Conservation (phyloP, 2,113 vertebrate genomes). For the Platysternon megacephalum region DNA sequence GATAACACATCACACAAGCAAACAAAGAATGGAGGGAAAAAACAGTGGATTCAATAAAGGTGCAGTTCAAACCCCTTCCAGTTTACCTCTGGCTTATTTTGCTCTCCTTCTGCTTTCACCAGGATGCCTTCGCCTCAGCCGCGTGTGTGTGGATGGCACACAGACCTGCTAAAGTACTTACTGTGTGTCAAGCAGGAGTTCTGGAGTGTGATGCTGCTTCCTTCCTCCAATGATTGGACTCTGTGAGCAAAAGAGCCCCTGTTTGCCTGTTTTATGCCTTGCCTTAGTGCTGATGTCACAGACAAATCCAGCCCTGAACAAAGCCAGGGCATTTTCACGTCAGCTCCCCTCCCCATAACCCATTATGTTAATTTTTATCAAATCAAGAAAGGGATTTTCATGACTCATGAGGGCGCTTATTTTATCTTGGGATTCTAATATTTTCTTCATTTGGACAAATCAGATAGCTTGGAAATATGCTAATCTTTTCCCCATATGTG, state of each 20-base stretch:
- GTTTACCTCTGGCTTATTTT: background rate
- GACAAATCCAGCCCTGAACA: constrained; percentile 33
- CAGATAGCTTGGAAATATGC: background rate
- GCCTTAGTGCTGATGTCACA: constrained; percentile 69
- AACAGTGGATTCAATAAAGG: background rate
- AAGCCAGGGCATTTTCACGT: constrained; percentile 52
- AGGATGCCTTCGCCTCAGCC: background rate
- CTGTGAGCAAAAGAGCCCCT: background rate
- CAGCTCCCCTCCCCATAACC: constrained; percentile 59
- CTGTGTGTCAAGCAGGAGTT: background rate
- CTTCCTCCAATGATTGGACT: background rate
- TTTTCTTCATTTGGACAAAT: background rate
- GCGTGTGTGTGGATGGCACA: background rate
- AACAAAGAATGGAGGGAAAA: background rate
- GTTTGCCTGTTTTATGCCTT: constrained; percentile 64
- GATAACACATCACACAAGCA: background rate
- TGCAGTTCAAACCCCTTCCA: background rate
- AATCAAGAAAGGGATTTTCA: constrained; percentile 50
- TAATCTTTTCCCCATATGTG: accelerated
- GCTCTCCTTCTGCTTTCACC: background rate
- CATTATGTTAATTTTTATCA: constrained; percentile 45
- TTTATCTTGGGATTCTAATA: background rate
- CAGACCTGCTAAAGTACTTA: constrained; percentile 37
- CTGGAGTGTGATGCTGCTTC: background rate
- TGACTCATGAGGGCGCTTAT: constrained; percentile 49